Percentiles rank a stretch among this genome's conserved stretches.
phyloP scores from a whole-genome alignment of 2,113 vertebrate species.

The Symphodus melops region DNA sequence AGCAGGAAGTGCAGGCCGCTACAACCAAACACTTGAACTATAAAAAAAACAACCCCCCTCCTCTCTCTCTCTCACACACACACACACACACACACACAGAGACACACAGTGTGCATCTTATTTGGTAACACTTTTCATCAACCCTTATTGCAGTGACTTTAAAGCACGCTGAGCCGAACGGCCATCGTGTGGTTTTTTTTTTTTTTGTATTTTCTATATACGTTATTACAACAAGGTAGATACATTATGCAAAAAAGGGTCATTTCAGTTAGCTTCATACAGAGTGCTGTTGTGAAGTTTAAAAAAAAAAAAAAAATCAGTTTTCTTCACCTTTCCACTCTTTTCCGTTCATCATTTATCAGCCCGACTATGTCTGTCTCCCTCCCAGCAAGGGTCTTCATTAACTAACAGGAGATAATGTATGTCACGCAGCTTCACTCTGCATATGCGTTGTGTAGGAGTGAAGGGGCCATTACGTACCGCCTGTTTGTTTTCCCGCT shows the following conservation, averaged over 20 bases:
- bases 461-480: conserved; percentile 28
- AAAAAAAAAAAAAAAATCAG: conserved; percentile 20
- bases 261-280: conserved; percentile 9
- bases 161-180: background rate
- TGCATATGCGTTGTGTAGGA: conserved; percentile 41
- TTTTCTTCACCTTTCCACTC: conserved; percentile 23
- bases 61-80: too few relatives aligned
- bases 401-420: conserved; percentile 46
- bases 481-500: conserved; percentile 40
- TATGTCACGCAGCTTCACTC: conserved; percentile 31
- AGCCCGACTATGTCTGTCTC: background rate
- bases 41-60: background rate
- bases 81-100: conserved; percentile 12
- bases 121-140: conserved; percentile 28
- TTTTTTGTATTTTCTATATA: too few relatives aligned
- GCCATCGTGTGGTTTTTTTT: background rate
- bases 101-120: background rate
- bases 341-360: background rate
- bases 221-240: background rate
- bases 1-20: conserved; percentile 34
- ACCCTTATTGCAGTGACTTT: background rate
- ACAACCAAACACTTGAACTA: conserved; percentile 10
- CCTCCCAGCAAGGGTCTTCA: conserved; percentile 39
- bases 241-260: background rate
- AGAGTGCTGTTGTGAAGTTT: background rate